Evolutionary conservation across 1,140 invertebrate species (phyloP).

Genomic region (Leguminivora glycinivorella): DNA sequence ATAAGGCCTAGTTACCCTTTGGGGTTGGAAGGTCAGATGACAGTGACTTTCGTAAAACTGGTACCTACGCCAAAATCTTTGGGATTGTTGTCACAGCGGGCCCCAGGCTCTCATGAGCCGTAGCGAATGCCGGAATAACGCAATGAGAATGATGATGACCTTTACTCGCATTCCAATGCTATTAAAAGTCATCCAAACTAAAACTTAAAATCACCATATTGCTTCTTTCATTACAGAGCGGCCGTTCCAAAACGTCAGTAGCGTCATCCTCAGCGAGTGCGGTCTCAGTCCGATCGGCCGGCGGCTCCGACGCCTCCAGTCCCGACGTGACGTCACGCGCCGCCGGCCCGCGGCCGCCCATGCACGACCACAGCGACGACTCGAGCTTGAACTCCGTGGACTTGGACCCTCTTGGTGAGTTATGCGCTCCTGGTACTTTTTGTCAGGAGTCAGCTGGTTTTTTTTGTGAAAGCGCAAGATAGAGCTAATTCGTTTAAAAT

Average conservation of each 20-base stretch:
- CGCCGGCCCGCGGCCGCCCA: constrained; percentile 72
- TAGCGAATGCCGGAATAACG: too few relatives aligned
- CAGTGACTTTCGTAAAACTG: too few relatives aligned
- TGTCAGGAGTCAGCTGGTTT: not conserved
- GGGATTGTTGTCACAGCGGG: too few relatives aligned
- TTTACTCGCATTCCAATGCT: too few relatives aligned
- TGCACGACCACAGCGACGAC: constrained; percentile 80
- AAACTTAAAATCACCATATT: too few relatives aligned
- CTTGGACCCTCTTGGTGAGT: constrained; percentile 78
- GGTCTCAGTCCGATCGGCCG: constrained; percentile 76
- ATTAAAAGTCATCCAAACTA: too few relatives aligned
- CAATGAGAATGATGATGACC: too few relatives aligned
- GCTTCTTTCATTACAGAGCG: constrained; percentile 82
- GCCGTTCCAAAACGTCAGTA: constrained; percentile 80
- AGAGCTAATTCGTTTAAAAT: not conserved
- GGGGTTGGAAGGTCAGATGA: too few relatives aligned
- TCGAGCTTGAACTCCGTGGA: constrained; percentile 82
- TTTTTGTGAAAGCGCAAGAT: not conserved
- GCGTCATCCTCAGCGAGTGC: constrained; percentile 76
- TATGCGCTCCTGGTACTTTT: constrained; percentile 13
- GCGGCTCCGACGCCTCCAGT: constrained; percentile 76
- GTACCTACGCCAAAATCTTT: too few relatives aligned
- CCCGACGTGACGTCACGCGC: constrained; percentile 81
- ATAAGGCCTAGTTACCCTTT: too few relatives aligned
- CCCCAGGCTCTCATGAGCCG: too few relatives aligned